phyloP scores from a whole-genome alignment of 1,140 invertebrate genomes.

The Maconellicoccus hirsutus region DNA sequence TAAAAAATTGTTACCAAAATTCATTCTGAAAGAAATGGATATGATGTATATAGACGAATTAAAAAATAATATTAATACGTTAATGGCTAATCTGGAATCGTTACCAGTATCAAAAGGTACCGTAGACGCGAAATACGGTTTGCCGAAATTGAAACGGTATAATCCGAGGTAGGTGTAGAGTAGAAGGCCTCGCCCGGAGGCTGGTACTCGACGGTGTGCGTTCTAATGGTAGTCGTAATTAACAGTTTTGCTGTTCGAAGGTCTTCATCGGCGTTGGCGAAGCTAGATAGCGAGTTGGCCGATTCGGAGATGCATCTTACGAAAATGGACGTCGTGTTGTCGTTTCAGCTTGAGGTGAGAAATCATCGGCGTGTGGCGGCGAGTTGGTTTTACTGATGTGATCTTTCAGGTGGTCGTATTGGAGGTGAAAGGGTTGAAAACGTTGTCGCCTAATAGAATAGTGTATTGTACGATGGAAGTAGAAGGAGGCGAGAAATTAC shows the following conservation, averaged over 20 bases:
- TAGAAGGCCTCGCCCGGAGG: neutral
- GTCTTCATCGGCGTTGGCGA: slow-evolving; percentile 83
- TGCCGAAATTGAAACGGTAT: slow-evolving; percentile 90
- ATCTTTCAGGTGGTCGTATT: slow-evolving; percentile 77
- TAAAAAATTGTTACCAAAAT: slow-evolving; percentile 94
- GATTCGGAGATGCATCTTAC: slow-evolving; percentile 82
- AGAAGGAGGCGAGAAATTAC: slow-evolving; percentile 92
- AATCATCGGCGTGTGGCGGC: no score
- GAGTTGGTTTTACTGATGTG: no score
- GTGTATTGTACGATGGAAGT: slow-evolving; percentile 99
- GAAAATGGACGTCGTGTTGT: slow-evolving; percentile 93
- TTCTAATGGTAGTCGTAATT: neutral
- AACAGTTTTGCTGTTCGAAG: slow-evolving; percentile 42
- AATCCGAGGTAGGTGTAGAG: slow-evolving; percentile 67
- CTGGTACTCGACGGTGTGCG: neutral
- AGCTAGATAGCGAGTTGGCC: slow-evolving; percentile 80
- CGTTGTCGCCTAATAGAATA: slow-evolving; percentile 88
- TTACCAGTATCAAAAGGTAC: slow-evolving; percentile 95
- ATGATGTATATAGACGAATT: slow-evolving; percentile 97
- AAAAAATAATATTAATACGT: slow-evolving; percentile 90
- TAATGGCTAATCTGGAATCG: slow-evolving; percentile 98
- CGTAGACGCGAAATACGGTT: slow-evolving; percentile 92
- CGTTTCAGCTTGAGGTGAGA: slow-evolving; percentile 84
- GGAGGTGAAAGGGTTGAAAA: slow-evolving; percentile 97
- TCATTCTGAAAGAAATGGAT: slow-evolving; percentile 99